A percentile compares a stretch with the other conserved stretches of the same genome.
Evolutionary conservation across 2,797 vertebrate genomes (phyloP).

Genomic region (Liparis tanakae): DNA sequence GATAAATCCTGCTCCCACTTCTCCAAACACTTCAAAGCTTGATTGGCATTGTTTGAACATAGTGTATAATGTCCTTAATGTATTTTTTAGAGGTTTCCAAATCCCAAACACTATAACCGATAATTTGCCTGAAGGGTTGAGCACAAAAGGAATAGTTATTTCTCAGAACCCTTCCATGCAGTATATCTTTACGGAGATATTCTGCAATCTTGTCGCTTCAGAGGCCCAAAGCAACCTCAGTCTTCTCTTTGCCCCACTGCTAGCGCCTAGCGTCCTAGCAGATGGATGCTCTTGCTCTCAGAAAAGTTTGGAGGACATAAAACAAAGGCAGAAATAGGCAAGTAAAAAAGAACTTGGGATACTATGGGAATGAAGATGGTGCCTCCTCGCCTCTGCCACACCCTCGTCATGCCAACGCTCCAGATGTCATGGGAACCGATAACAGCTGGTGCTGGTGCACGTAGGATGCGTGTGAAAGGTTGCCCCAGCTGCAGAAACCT

Average conservation of each 20-base stretch:
- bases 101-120: constrained; percentile 4
- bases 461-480: constrained; percentile 78
- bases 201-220: not conserved
- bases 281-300: not conserved
- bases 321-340: constrained; percentile 17
- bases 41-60: constrained; percentile 1
- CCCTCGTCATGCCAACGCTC: constrained; percentile 79
- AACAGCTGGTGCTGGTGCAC: constrained; percentile 83
- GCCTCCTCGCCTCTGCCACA: constrained; percentile 65
- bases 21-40: constrained; percentile 12
- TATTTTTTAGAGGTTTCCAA: constrained; percentile 6
- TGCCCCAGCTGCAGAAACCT: constrained; percentile 81
- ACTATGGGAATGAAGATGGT: constrained; percentile 60
- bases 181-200: constrained; percentile 19
- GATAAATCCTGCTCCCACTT: not conserved
- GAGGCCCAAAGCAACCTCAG: not conserved
- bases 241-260: not conserved
- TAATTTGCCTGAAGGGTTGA: constrained; percentile 7
- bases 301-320: constrained; percentile 5
- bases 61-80: not conserved
- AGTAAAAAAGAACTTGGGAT: not conserved
- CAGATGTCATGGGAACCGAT: constrained; percentile 85
- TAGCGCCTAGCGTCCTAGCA: not conserved
- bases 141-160: not conserved
- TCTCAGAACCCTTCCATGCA: constrained; percentile 12